phyloP scores from a whole-genome alignment of 2,113 vertebrate genomes.

The Cettia cetti region DNA sequence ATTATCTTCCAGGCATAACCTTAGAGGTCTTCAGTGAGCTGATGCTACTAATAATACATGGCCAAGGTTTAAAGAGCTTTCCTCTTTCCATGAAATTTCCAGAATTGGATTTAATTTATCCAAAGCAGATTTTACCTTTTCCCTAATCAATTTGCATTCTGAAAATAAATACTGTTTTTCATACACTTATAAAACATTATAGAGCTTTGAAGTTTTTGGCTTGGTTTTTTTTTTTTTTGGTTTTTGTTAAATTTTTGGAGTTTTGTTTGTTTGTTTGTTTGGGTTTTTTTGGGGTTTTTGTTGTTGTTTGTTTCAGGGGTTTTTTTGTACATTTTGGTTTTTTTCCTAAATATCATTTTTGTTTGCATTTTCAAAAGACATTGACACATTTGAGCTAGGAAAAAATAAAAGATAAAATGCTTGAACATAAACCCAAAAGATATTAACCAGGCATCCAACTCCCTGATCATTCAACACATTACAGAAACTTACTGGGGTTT shows the following conservation, averaged over 20 bases:
- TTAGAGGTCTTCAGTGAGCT: not conserved
- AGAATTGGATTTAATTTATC: not conserved
- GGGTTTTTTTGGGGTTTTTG: no score
- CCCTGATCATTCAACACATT: not conserved
- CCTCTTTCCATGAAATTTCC: not conserved
- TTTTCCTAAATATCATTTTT: not conserved
- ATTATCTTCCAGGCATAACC: not conserved
- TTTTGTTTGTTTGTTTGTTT: no score
- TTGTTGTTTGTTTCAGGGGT: rapidly evolving
- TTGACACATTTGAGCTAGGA: not conserved
- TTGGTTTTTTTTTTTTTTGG: no score
- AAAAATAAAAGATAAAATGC: not conserved
- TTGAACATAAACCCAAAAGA: not conserved
- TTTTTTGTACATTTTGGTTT: not conserved
- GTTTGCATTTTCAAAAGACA: not conserved
- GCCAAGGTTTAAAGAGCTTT: not conserved
- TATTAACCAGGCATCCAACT: not conserved
- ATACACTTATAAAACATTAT: not conserved
- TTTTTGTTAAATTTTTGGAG: no score
- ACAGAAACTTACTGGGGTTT: not conserved
- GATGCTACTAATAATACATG: not conserved
- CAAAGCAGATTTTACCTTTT: not conserved
- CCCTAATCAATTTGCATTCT: not conserved
- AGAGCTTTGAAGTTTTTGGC: not conserved
- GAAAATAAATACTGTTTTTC: not conserved